A percentile compares a stretch with the other conserved stretches of the same genome.
phyloP scores from a whole-genome alignment of 2,797 vertebrate species.

The Squalus acanthias region DNA sequence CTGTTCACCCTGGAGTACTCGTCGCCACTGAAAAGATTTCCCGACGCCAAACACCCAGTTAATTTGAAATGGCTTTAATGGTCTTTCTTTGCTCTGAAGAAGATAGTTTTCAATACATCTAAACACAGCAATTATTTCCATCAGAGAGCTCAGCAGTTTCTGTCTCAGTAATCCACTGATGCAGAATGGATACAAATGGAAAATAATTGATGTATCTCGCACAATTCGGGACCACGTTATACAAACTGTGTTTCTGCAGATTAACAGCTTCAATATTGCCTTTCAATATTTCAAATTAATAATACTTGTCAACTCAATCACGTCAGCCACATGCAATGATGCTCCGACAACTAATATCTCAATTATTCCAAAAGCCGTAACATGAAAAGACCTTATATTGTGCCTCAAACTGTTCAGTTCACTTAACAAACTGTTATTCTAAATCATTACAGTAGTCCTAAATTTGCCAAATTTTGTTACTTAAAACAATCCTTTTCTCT shows the following conservation, averaged over 20 bases:
- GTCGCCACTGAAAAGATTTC: neutral
- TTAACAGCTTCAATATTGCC: neutral
- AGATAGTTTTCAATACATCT: neutral
- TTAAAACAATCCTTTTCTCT: neutral
- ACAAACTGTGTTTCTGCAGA: constrained; percentile 27
- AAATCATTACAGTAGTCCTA: neutral
- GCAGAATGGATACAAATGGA: constrained; percentile 29
- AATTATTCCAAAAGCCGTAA: neutral
- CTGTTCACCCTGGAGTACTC: neutral
- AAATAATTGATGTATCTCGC: constrained; percentile 21
- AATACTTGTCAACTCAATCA: neutral
- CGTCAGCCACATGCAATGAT: neutral
- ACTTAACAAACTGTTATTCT: neutral
- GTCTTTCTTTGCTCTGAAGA: neutral
- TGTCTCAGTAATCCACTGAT: neutral
- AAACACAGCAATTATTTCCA: constrained; percentile 24
- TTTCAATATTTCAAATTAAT: constrained; percentile 8
- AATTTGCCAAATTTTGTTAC: neutral
- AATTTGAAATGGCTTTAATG: constrained; percentile 16
- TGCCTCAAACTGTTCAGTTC: neutral
- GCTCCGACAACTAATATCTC: neutral
- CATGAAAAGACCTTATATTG: neutral
- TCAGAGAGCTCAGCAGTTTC: constrained; percentile 3
- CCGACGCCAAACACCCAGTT: neutral
- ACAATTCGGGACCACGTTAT: neutral